Conservation (phyloP, 2,888 invertebrate species). For the Limenitis camilla region DNA sequence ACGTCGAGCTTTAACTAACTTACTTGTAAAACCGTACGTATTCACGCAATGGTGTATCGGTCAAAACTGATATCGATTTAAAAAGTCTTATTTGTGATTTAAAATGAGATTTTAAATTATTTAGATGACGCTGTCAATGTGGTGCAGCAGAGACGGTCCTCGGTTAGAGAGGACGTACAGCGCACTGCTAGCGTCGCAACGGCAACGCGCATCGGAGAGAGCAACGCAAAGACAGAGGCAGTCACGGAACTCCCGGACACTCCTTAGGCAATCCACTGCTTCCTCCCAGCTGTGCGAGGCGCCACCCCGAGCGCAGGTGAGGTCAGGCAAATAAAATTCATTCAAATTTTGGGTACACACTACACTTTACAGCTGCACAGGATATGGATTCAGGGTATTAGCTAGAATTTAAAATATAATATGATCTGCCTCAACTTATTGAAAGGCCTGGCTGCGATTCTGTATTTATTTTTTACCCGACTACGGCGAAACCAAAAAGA, state of each 20-base stretch:
- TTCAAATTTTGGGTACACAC: conserved; percentile 5
- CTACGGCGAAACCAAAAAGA: no score
- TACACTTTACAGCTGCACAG: background rate
- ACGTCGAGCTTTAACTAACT: no score
- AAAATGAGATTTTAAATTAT: background rate
- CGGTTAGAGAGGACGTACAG: conserved; percentile 40
- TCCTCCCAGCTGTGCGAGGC: conserved; percentile 59
- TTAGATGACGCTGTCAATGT: conserved; percentile 58
- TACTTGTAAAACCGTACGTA: no score
- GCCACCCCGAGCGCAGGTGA: conserved; percentile 67
- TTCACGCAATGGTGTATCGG: no score
- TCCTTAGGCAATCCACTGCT: conserved; percentile 56
- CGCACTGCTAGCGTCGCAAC: conserved; percentile 44
- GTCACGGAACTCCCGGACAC: conserved; percentile 42
- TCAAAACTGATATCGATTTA: background rate
- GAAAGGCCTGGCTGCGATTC: no score
- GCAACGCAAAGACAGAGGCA: conserved; percentile 25
- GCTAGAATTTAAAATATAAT: background rate
- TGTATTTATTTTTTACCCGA: no score
- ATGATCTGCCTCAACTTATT: no score
- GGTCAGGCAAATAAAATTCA: conserved; percentile 44
- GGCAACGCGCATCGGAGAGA: conserved; percentile 33
- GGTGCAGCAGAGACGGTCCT: conserved; percentile 48
- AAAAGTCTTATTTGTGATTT: background rate
- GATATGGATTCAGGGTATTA: background rate